Percentiles rank a stretch among this genome's conserved stretches.
phyloP scores from a whole-genome alignment of 2,888 invertebrate genomes.

The Agrilus cyanescens region DNA sequence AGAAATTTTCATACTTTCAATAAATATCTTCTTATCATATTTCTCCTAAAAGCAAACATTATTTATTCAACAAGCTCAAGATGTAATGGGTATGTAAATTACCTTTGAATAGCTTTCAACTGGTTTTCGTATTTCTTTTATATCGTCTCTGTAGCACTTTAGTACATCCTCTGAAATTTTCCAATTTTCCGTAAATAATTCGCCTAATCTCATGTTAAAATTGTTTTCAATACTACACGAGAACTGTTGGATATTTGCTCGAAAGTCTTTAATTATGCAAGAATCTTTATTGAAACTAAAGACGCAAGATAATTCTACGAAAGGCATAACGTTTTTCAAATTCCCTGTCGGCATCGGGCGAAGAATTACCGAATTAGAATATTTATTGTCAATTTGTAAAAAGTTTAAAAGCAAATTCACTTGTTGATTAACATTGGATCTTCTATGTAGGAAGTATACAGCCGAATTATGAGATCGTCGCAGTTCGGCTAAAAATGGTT shows the following conservation, averaged over 20 bases:
- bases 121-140: constrained; percentile 47
- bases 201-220: constrained; percentile 49
- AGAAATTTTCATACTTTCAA: too few relatives aligned
- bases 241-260: constrained; percentile 53
- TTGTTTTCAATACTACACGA: constrained; percentile 58
- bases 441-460: constrained; percentile 59
- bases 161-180: constrained; percentile 48
- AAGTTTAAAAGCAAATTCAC: constrained; percentile 55
- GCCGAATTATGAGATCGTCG: constrained; percentile 62
- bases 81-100: constrained; percentile 2
- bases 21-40: too few relatives aligned
- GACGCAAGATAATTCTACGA: constrained; percentile 45
- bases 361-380: constrained; percentile 25
- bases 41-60: too few relatives aligned
- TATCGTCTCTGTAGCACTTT: constrained; percentile 36
- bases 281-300: constrained; percentile 43
- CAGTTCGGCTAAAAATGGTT: constrained; percentile 72
- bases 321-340: constrained; percentile 45
- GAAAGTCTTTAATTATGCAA: constrained; percentile 49
- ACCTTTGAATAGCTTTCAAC: constrained; percentile 36
- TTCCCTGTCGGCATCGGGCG: constrained; percentile 39
- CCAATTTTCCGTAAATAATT: constrained; percentile 42
- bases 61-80: constrained; percentile 25
- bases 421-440: constrained; percentile 55
- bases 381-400: constrained; percentile 58